These are phyloP conservation scores for Rotaria socialis DNA, from an alignment of 2,888 invertebrate species.

Conservation along the genomic window DNA sequence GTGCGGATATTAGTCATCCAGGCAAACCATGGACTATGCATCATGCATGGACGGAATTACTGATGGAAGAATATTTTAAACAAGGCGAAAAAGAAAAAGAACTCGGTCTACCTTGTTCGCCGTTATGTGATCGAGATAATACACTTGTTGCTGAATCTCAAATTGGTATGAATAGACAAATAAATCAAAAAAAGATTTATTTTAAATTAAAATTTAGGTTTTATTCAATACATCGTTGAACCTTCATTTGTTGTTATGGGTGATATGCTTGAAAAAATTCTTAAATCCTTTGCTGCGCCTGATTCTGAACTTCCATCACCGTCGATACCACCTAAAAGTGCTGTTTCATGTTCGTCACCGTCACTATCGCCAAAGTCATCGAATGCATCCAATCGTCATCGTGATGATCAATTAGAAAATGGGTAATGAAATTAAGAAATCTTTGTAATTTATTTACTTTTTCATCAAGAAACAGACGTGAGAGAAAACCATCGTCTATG, in stretches of 20 bases:
- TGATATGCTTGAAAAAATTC: slow-evolving; percentile 78
- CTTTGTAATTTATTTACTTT: no score
- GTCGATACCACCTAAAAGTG: neutral
- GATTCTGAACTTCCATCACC: slow-evolving; percentile 23
- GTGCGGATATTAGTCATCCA: slow-evolving; percentile 91
- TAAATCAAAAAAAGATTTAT: neutral
- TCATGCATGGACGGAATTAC: slow-evolving; percentile 79
- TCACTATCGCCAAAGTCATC: neutral
- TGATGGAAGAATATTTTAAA: slow-evolving; percentile 84
- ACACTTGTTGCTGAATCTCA: slow-evolving; percentile 88
- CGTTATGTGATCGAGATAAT: slow-evolving; percentile 85
- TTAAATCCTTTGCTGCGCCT: slow-evolving; percentile 53
- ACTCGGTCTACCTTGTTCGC: slow-evolving; percentile 83
- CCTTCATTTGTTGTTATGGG: slow-evolving; percentile 87
- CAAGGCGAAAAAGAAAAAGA: slow-evolving; percentile 86
- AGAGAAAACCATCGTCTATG: neutral
- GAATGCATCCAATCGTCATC: neutral
- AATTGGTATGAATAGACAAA: slow-evolving; percentile 65
- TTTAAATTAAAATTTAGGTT: slow-evolving; percentile 63
- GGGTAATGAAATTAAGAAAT: neutral
- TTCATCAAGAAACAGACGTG: neutral
- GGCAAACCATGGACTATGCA: slow-evolving; percentile 72
- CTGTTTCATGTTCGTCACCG: neutral
- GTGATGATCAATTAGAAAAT: neutral
- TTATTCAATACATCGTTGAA: slow-evolving; percentile 93